Conservation (phyloP, 2,797 vertebrate genomes). For the Sphenopsis melanotis region DNA sequence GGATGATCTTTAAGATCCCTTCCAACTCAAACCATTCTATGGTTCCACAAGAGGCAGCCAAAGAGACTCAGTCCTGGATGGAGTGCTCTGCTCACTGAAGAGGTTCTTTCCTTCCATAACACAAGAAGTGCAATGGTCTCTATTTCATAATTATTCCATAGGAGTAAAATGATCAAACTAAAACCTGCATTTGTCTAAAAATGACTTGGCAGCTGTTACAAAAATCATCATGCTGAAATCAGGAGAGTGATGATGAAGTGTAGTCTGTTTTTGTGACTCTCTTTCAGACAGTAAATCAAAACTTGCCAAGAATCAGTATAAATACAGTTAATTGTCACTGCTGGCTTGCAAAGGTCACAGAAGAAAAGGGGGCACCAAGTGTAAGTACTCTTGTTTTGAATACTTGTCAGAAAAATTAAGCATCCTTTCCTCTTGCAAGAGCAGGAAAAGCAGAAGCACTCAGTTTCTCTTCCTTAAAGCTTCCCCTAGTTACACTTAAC, state of each 20-base stretch:
- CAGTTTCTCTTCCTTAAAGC: not conserved
- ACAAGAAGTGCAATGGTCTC: not conserved
- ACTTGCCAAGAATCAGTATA: not conserved
- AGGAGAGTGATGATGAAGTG: not conserved
- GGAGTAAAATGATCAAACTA: not conserved
- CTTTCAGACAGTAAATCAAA: not conserved
- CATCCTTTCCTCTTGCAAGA: not conserved
- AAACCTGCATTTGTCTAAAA: not conserved
- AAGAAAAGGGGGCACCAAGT: accelerated
- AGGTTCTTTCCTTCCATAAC: not conserved
- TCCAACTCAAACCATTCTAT: not conserved
- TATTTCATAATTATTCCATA: not conserved
- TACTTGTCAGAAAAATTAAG: not conserved
- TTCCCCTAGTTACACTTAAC: not conserved
- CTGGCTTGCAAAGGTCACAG: not conserved
- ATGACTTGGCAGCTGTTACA: accelerated
- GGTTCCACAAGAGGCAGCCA: not conserved
- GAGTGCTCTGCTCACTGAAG: not conserved
- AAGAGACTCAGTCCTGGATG: not conserved
- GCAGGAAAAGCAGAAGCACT: constrained; percentile 6
- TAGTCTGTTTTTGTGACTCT: not conserved
- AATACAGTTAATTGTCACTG: not conserved
- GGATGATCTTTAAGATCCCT: not conserved
- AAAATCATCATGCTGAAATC: not conserved
- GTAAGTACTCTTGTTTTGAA: not conserved